phyloP scores from a whole-genome alignment of 1,140 invertebrate species.

The Formica selysi region DNA sequence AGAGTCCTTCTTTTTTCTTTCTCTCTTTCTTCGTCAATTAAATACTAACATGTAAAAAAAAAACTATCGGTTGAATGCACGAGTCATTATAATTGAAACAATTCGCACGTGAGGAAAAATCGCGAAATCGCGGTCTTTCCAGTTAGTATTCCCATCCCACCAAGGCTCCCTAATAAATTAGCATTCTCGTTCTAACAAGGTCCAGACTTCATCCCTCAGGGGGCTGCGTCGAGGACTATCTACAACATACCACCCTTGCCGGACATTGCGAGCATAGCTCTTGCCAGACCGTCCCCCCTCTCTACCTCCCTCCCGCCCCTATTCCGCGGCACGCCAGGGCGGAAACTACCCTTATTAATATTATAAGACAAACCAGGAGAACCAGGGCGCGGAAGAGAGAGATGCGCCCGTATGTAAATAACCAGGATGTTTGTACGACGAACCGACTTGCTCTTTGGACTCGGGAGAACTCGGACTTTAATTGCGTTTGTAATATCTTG shows the following conservation, averaged over 20 bases:
- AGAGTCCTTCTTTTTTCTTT: too few species aligned
- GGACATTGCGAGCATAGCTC: conserved; percentile 86
- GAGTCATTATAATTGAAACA: conserved; percentile 20
- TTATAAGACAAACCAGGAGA: conserved; percentile 83
- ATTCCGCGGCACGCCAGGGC: conserved; percentile 79
- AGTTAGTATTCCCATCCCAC: conserved; percentile 65
- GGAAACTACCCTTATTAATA: conserved; percentile 86
- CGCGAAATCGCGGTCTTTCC: conserved; percentile 69
- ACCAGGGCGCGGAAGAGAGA: conserved; percentile 47
- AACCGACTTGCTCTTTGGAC: conserved; percentile 44
- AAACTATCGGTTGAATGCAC: not conserved
- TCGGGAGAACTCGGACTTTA: conserved; percentile 62
- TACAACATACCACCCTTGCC: conserved; percentile 84
- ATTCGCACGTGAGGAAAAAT: conserved; percentile 70
- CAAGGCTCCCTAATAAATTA: conserved; percentile 85
- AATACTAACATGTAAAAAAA: not conserved
- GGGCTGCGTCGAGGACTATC: conserved; percentile 79
- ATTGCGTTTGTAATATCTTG: conserved; percentile 62
- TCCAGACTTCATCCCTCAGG: conserved; percentile 84
- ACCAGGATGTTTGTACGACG: conserved; percentile 79
- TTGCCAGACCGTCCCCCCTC: conserved; percentile 75
- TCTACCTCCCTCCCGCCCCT: conserved; percentile 67
- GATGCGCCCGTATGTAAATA: conserved; percentile 79
- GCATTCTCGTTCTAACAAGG: conserved; percentile 86
- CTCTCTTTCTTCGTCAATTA: not conserved